Conservation (phyloP, 2,888 invertebrate genomes). For the Eupithecia abbreviata region DNA sequence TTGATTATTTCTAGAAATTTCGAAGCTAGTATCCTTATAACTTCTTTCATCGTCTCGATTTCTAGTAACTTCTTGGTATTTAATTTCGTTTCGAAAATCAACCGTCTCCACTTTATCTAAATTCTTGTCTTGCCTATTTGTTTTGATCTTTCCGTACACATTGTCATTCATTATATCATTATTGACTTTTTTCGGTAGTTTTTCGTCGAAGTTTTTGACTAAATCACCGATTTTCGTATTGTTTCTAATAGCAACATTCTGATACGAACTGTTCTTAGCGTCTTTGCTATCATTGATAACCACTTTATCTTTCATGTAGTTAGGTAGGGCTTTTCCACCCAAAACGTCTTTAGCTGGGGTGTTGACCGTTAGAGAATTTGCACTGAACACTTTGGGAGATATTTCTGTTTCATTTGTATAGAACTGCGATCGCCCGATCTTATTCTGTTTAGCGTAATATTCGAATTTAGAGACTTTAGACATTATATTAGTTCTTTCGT, state of each 20-base stretch:
- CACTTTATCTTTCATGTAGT: conserved; percentile 77
- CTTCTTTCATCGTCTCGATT: conserved; percentile 24
- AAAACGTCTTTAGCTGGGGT: conserved; percentile 92
- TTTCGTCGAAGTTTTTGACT: conserved; percentile 80
- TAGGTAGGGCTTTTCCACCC: conserved; percentile 85
- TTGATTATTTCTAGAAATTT: conserved; percentile 28
- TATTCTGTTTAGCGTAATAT: conserved; percentile 87
- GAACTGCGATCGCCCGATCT: conserved; percentile 78
- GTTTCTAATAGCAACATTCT: conserved; percentile 72
- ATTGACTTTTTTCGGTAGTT: conserved; percentile 73
- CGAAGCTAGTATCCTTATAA: conserved; percentile 18
- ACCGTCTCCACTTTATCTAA: conserved; percentile 31
- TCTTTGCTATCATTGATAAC: conserved; percentile 65
- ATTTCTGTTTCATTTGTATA: conserved; percentile 76
- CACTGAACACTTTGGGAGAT: conserved; percentile 91
- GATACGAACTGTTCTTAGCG: conserved; percentile 70
- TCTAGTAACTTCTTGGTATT: conserved; percentile 23
- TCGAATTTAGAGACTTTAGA: conserved; percentile 92
- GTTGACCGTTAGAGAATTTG: conserved; percentile 90
- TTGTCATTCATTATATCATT: conserved; percentile 73
- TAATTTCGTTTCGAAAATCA: conserved; percentile 25
- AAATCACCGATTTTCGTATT: conserved; percentile 78
- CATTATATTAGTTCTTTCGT: conserved; percentile 84
- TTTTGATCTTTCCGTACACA: conserved; percentile 75
- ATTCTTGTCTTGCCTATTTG: conserved; percentile 49